Evolutionary conservation across 2,113 vertebrate genomes (phyloP).

Genomic region (Datnioides undecimradiatus): DNA sequence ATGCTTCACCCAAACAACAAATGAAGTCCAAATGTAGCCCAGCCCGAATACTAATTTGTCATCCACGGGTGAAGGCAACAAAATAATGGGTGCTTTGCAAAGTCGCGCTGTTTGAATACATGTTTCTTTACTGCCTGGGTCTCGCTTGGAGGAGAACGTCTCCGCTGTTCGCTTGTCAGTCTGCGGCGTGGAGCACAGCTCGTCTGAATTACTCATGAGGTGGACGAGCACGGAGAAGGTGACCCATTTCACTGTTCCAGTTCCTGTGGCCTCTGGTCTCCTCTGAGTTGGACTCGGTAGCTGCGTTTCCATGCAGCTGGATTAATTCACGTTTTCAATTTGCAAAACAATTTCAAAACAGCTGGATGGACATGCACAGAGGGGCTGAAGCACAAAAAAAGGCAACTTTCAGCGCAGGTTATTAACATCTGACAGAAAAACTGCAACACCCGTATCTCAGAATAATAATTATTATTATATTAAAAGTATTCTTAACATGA

Average conservation of each 20-base stretch:
- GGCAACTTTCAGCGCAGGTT: too few species aligned
- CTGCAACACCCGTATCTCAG: not conserved
- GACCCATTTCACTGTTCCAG: slow-evolving; percentile 69
- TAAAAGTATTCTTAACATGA: too few species aligned
- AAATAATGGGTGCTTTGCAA: slow-evolving; percentile 53
- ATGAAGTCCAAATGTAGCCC: slow-evolving; percentile 30
- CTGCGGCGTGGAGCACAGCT: slow-evolving; percentile 16
- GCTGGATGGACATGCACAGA: not conserved
- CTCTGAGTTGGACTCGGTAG: slow-evolving; percentile 1
- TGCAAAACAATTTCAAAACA: not conserved
- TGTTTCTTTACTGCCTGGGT: slow-evolving; percentile 23
- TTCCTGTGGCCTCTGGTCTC: slow-evolving; percentile 51
- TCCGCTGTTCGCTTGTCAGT: slow-evolving; percentile 46
- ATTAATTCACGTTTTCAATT: not conserved
- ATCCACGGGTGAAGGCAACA: slow-evolving; percentile 40
- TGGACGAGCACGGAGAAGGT: slow-evolving; percentile 54
- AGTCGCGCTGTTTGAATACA: slow-evolving; percentile 12
- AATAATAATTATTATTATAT: too few species aligned
- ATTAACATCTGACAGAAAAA: not conserved
- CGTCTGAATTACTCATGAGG: slow-evolving; percentile 72
- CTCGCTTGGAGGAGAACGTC: slow-evolving; percentile 36
- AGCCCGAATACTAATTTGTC: slow-evolving; percentile 53
- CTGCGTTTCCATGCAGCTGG: not conserved
- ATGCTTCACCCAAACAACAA: slow-evolving; percentile 34
- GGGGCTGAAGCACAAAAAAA: not conserved